Evolutionary conservation across 2,113 vertebrate genomes (phyloP).

Genomic region (Cyphomyrus discorhynchus): DNA sequence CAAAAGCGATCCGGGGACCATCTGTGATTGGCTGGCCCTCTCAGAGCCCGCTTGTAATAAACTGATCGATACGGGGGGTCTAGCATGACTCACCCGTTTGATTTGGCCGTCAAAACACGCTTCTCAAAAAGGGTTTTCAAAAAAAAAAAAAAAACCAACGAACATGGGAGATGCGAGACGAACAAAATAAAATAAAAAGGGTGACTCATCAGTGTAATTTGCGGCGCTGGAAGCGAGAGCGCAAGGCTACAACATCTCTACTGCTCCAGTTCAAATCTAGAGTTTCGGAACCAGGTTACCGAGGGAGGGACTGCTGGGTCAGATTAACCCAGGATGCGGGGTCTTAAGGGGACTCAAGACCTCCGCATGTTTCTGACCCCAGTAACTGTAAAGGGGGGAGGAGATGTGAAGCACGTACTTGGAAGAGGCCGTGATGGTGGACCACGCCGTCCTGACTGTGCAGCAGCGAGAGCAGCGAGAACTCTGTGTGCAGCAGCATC

Average conservation of each 20-base stretch:
- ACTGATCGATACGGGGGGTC: constrained; percentile 50
- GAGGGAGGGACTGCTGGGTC: background rate
- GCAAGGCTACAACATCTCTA: background rate
- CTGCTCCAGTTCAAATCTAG: background rate
- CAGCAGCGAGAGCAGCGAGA: constrained; percentile 88
- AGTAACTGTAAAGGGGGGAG: background rate
- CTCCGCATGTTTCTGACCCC: background rate
- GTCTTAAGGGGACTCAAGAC: background rate
- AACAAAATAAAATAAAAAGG: constrained; percentile 47
- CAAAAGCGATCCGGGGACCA: constrained; percentile 29
- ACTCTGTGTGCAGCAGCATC: constrained; percentile 97
- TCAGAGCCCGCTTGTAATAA: constrained; percentile 46
- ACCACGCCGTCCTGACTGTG: constrained; percentile 96
- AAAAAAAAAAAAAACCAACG: background rate
- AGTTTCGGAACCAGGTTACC: background rate
- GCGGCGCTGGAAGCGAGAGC: background rate
- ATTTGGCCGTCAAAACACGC: background rate
- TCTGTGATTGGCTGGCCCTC: constrained; percentile 39
- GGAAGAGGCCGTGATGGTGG: constrained; percentile 95
- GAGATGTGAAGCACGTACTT: constrained; percentile 57
- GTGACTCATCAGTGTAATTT: constrained; percentile 28
- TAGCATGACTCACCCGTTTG: constrained; percentile 42
- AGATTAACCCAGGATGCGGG: background rate
- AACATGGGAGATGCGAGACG: constrained; percentile 28
- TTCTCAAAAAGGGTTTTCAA: background rate